phyloP scores from a whole-genome alignment of 2,888 invertebrate genomes.

The Heliconius hortense region DNA sequence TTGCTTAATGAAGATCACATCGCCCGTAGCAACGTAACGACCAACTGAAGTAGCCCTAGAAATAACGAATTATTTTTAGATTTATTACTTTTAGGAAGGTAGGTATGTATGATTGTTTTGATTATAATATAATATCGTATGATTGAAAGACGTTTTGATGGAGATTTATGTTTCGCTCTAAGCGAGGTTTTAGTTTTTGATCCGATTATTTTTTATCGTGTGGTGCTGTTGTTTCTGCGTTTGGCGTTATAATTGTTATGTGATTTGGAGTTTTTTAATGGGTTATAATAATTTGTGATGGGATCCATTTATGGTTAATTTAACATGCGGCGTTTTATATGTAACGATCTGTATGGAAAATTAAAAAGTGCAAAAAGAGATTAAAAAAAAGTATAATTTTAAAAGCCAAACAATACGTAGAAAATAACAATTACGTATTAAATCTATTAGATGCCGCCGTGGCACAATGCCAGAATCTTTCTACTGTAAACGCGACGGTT shows the following conservation, averaged over 20 bases:
- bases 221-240: constrained; percentile 14
- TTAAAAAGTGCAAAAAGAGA: neutral
- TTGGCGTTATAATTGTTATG: constrained; percentile 25
- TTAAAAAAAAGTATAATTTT: neutral
- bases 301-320: neutral
- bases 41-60: constrained; percentile 76
- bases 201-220: neutral
- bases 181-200: constrained; percentile 53
- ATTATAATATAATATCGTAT: constrained; percentile 47
- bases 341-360: neutral
- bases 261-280: constrained; percentile 1
- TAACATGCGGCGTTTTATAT: neutral
- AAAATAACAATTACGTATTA: no score
- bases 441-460: no score
- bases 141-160: constrained; percentile 48
- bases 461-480: no score
- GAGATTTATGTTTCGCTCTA: constrained; percentile 71
- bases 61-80: constrained; percentile 71
- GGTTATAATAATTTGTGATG: constrained; percentile 1
- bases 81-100: constrained; percentile 71
- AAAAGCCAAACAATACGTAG: neutral
- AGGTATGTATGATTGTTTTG: constrained; percentile 56
- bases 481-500: neutral
- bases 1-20: constrained; percentile 75
- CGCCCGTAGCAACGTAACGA: constrained; percentile 69